phyloP scores from a whole-genome alignment of 2,797 vertebrate genomes.

The Rhabdophis nuchalis region DNA sequence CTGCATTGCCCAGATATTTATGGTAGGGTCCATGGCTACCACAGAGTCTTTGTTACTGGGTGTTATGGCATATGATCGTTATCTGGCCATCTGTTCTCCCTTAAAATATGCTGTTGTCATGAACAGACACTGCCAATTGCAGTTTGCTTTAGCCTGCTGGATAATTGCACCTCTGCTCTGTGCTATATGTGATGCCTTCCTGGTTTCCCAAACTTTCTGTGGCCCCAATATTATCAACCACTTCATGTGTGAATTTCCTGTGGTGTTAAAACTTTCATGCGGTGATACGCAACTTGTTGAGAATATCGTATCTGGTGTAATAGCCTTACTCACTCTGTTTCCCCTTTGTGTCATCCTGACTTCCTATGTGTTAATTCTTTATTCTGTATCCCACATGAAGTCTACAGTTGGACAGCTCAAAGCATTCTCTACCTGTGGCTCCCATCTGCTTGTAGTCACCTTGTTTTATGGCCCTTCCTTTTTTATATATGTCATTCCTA shows the following conservation, averaged over 20 bases:
- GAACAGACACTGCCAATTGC: neutral
- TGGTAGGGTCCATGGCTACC: conserved; percentile 10
- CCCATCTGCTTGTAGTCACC: neutral
- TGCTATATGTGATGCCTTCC: neutral
- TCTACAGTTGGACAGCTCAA: neutral
- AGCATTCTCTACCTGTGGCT: neutral
- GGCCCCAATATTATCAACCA: neutral
- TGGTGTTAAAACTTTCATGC: neutral
- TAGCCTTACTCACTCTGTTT: neutral
- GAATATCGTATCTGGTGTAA: neutral
- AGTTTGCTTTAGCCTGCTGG: neutral
- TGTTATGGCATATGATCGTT: conserved; percentile 21
- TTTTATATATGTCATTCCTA: neutral
- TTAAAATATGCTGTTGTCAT: neutral
- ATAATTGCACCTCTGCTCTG: neutral
- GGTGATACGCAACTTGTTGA: neutral
- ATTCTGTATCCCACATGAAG: neutral
- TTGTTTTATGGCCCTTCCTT: neutral
- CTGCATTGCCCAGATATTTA: conserved; percentile 39
- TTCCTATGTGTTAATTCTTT: neutral
- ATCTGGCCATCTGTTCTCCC: neutral
- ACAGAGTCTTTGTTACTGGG: conserved; percentile 38
- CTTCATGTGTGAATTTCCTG: neutral
- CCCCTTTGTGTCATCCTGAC: neutral
- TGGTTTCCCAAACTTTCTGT: neutral